Evolutionary conservation across 2,113 vertebrate genomes (phyloP), one percentile per base, ranked within the genome.

Genomic region (Sylvia atricapilla): DNA sequence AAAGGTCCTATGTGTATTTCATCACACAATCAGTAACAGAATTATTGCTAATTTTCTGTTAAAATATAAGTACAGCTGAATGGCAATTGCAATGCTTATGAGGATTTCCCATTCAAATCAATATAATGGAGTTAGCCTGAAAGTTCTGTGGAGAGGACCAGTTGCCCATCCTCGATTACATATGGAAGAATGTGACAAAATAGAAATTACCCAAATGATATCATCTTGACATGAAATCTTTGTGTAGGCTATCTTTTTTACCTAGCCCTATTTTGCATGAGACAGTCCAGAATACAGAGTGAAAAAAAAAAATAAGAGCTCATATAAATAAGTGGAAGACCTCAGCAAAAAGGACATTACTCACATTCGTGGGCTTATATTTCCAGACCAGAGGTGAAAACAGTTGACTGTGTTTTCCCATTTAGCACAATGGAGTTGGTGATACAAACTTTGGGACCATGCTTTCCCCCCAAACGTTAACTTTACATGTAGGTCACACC

Each of bases 111-210:
- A 33, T 59, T 87, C 80, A 84, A 89, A 96, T 84, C 78, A 93
- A 47, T 75, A 63, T 30, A 89, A 52, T 50, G 30, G 69, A 24
- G 27, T 31, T 82, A 4, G 3, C 21, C 19, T 90, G n/a, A 78
- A 56, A n/a, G 15, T 89, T 67, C 44, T 86, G 4, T 7, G 23
- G 15, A 84, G 28, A 62, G 6, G 25, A 96, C 93, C 70, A 86
- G 69, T 95, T 97, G 89, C 85, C 89, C 69, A 81, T 97, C 50
- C 84, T 96, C 92, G 74, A 92, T 95, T 95, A 94, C 70, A 79
- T 68, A 94, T 44, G 31, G 80, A 96, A 94, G 66, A 93, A 96
- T 88, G 64, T 91, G 80, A 93, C 66, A 94, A 95, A 97, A 92
- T 53, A 96, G 72, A 95, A 95, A 95, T 77, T 84, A 90, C 68